Conservation (phyloP, 2,113 vertebrate genomes). For the Oceanodroma tethys region DNA sequence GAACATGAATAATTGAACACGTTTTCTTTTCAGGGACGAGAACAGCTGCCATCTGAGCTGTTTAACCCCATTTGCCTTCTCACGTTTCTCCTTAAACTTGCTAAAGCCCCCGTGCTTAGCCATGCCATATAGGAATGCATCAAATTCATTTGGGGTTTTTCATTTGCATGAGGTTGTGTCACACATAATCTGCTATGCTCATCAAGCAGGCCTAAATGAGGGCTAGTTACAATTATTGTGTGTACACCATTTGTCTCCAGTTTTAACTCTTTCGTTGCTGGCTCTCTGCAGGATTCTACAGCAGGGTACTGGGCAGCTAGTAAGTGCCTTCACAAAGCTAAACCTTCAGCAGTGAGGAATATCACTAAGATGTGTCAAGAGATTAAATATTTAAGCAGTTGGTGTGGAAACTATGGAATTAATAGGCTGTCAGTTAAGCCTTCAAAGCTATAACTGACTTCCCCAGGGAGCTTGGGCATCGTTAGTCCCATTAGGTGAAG, state of each 20-base stretch:
- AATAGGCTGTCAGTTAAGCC: background rate
- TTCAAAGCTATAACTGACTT: background rate
- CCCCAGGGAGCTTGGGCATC: background rate
- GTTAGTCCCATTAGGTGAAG: background rate
- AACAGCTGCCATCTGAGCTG: conserved; percentile 51
- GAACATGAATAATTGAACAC: conserved; percentile 65
- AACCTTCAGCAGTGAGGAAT: background rate
- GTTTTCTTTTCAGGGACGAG: conserved; percentile 57
- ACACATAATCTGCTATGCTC: background rate
- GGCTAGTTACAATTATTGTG: background rate
- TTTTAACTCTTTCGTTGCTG: background rate
- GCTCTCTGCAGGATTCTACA: background rate
- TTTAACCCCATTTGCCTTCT: conserved; percentile 58
- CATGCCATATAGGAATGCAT: background rate
- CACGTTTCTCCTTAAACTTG: conserved; percentile 6
- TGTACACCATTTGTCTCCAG: background rate
- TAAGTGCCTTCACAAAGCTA: background rate
- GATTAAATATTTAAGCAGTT: conserved; percentile 5
- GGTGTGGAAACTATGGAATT: background rate
- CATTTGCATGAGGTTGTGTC: background rate
- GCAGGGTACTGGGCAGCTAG: background rate
- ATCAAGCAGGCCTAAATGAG: background rate
- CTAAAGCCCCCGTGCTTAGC: background rate
- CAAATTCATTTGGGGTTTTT: background rate
- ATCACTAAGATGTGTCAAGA: background rate